phyloP scores from a whole-genome alignment of 1,140 invertebrate species.

The Lordiphosa stackelbergi region DNA sequence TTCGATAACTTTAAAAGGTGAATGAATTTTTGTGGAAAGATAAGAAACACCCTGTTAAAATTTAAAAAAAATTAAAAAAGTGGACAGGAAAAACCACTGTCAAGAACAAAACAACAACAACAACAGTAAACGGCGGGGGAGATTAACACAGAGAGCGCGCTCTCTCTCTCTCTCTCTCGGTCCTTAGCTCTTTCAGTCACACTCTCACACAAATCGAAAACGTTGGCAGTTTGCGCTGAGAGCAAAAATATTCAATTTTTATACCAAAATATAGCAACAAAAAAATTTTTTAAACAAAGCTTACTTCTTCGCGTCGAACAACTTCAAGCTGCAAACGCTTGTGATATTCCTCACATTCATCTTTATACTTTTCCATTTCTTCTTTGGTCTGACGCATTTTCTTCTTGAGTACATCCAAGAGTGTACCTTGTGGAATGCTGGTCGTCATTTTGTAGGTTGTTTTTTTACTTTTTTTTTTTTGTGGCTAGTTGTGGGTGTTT shows the following conservation, averaged over 20 bases:
- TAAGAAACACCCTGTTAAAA: conserved; percentile 41
- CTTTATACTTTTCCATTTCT: conserved; percentile 98
- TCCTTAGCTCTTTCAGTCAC: conserved; percentile 11
- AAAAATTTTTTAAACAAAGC: conserved; percentile 60
- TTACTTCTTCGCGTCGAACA: conserved; percentile 96
- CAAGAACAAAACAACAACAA: conserved; percentile 39
- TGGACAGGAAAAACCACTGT: conserved; percentile 33
- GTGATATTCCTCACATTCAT: conserved; percentile 94
- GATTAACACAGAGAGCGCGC: conserved; percentile 24
- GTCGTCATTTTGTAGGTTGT: conserved; percentile 86
- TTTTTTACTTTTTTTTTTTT: conserved; percentile 67
- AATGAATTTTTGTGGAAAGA: conserved; percentile 57
- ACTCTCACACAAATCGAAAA: conserved; percentile 20
- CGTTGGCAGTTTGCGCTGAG: conserved; percentile 2
- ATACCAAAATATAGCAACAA: conserved; percentile 24
- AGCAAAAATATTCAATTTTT: background rate
- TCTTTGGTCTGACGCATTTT: conserved; percentile 99
- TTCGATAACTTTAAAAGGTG: conserved; percentile 44
- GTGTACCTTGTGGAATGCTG: conserved; percentile 89
- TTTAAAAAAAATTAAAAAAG: conserved; percentile 25
- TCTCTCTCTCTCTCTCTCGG: conserved; percentile 3
- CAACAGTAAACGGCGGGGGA: conserved; percentile 21
- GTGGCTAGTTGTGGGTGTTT: conserved; percentile 53
- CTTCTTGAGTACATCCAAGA: conserved; percentile 97
- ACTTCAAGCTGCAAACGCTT: conserved; percentile 93